A percentile compares a stretch with the other conserved stretches of the same genome.
Conservation (phyloP, 2,797 vertebrate species). For the Dipus sagitta region DNA sequence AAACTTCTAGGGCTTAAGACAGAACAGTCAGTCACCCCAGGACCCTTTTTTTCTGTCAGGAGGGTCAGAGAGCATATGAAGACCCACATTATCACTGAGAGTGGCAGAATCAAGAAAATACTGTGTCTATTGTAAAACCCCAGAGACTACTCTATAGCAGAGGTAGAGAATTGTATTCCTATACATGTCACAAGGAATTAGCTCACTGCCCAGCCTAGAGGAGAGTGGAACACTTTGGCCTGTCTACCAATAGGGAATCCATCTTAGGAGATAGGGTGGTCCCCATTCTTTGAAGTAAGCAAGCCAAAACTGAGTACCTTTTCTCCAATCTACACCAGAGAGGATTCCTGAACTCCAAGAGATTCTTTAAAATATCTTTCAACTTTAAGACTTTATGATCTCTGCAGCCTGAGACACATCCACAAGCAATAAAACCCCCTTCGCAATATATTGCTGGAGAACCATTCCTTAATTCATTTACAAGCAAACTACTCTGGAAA, state of each 20-base stretch:
- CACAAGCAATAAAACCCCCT: not conserved
- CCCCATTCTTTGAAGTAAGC: accelerated
- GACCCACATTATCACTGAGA: accelerated
- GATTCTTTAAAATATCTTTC: not conserved
- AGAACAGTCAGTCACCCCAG: not conserved
- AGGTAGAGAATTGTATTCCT: not conserved
- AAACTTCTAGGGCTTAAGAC: not conserved
- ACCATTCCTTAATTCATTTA: not conserved
- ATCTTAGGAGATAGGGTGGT: not conserved
- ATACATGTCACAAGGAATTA: accelerated
- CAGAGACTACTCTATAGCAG: no score
- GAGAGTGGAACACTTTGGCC: not conserved
- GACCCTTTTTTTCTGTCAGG: no score
- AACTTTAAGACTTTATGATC: not conserved
- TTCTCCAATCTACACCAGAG: not conserved
- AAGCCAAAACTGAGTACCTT: not conserved
- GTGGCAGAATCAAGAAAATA: not conserved
- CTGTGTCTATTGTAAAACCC: not conserved
- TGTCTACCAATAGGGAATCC: not conserved
- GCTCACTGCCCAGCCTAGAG: not conserved
- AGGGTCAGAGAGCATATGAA: not conserved
- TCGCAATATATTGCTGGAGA: not conserved
- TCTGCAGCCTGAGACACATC: not conserved
- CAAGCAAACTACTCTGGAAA: not conserved
- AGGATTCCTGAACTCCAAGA: not conserved